Evolutionary conservation across 1,140 invertebrate species (phyloP), one percentile per base, ranked within the genome.

Genomic region (Megalopta genalis): DNA sequence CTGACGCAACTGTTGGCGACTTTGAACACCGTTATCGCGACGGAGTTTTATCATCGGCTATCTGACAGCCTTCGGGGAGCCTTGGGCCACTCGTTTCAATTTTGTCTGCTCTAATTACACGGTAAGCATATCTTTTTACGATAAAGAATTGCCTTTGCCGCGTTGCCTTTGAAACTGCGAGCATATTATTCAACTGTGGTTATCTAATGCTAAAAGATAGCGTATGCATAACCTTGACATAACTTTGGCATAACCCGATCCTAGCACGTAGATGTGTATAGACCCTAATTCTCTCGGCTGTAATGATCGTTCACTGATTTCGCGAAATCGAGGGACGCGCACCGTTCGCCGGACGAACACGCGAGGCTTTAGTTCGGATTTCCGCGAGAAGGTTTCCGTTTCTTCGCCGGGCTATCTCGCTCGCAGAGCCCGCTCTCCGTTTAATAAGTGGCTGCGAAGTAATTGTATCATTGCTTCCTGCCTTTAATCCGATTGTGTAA

Each of bases 381-480:
- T 77, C 57, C 1, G 42, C 42, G 42, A 42, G 49, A 7, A 3
- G 72, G 32, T 1, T 67, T 57, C 27, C 25, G 63, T 75, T 54
- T 52, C 32, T 67, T 67, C 63, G 9, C 6, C 42, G 63, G 23
- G 46, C 72, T 57, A 67, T 75, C 72, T 57, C 49, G 23, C 23
- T 23, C 25, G 72, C 66, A 54, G 54, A 60, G 59, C 18, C 46
- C 16, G 18, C 62, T 37, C 46, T 57, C 63, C 54, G 72, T 66
- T 75, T 75, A 75, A 76, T 66, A 74, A 74, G 52, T 59, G 49
- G 37, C 64, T 59, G 37, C 39, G 5, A 49, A 46, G 65, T 76
- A 68, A 76, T 68, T 68, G 73, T 68, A 76, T 68, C 73, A 60
- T 76, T 68, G 73, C 65, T 76, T 67, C 73, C 73, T 46, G 73